These are phyloP conservation scores for Oceanodroma tethys DNA, from an alignment of 2,113 vertebrate genomes.

Conservation along the genomic window DNA sequence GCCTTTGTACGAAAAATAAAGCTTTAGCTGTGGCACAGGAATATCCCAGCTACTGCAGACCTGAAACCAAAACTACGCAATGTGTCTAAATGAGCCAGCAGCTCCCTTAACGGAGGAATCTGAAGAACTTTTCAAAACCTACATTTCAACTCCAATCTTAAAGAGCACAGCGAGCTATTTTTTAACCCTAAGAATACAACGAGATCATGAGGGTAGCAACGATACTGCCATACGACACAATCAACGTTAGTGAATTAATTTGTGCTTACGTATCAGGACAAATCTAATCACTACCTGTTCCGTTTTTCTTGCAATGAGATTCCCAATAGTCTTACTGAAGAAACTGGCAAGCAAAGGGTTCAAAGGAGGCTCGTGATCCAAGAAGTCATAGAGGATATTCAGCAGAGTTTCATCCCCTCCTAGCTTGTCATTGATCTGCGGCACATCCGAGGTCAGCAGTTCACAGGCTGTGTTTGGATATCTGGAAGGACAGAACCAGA, in stretches of 20 bases:
- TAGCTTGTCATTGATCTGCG: conserved; percentile 91
- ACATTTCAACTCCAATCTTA: accelerated
- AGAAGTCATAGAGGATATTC: conserved; percentile 87
- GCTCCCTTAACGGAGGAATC: accelerated
- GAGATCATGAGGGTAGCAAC: accelerated
- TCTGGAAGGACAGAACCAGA: conserved; percentile 56
- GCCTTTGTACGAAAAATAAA: accelerated
- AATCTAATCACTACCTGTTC: conserved; percentile 80
- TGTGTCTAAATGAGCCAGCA: accelerated
- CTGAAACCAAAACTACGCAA: neutral
- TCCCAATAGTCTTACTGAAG: conserved; percentile 97
- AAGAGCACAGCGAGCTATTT: accelerated
- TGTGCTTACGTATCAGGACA: neutral
- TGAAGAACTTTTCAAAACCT: accelerated
- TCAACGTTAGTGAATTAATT: accelerated
- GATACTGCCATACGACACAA: neutral
- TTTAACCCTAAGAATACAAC: accelerated
- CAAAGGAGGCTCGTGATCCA: conserved; percentile 88
- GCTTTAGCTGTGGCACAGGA: neutral
- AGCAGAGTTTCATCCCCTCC: conserved; percentile 88
- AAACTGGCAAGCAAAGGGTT: conserved; percentile 97
- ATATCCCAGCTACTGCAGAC: neutral
- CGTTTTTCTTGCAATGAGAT: conserved; percentile 92
- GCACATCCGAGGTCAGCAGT: conserved; percentile 93
- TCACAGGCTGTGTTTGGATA: conserved; percentile 95